Conservation (phyloP, 2,113 vertebrate genomes). For the Pedionomus torquatus region DNA sequence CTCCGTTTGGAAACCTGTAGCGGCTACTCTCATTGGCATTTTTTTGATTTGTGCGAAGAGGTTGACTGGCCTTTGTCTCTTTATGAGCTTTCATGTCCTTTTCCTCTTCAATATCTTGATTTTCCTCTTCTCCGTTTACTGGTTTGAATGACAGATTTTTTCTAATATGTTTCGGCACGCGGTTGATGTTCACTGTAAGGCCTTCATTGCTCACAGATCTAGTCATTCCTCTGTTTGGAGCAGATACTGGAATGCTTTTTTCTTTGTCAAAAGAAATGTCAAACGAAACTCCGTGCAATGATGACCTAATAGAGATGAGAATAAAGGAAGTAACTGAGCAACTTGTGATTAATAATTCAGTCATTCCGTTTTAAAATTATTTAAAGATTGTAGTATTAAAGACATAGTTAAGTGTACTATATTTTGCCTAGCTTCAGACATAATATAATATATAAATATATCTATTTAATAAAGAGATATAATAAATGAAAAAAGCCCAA, state of each 20-base stretch:
- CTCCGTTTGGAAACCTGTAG: slow-evolving; percentile 80
- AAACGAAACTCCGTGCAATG: slow-evolving; percentile 94
- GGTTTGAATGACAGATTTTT: slow-evolving; percentile 91
- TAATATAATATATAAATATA: neutral
- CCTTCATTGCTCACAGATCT: slow-evolving; percentile 94
- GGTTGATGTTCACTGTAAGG: slow-evolving; percentile 81
- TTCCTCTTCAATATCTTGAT: slow-evolving; percentile 87
- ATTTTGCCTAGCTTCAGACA: neutral
- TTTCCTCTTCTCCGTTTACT: slow-evolving; percentile 84
- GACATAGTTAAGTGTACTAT: neutral
- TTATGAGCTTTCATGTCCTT: slow-evolving; percentile 69
- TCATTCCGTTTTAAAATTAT: neutral
- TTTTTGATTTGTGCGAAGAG: slow-evolving; percentile 41
- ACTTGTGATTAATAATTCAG: neutral
- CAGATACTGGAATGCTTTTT: slow-evolving; percentile 64
- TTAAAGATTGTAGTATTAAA: neutral
- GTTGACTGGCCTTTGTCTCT: slow-evolving; percentile 24
- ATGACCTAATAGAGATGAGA: slow-evolving; percentile 80
- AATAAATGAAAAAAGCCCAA: neutral
- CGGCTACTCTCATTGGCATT: slow-evolving; percentile 57
- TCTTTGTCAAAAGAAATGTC: slow-evolving; percentile 96
- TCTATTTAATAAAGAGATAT: neutral
- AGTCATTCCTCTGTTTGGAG: slow-evolving; percentile 81
- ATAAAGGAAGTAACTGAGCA: slow-evolving; percentile 13
- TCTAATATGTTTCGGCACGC: slow-evolving; percentile 81